Base-by-base conservation (phyloP, 1,140 invertebrate species). In the Caenorhabditis inopinata region DNA sequence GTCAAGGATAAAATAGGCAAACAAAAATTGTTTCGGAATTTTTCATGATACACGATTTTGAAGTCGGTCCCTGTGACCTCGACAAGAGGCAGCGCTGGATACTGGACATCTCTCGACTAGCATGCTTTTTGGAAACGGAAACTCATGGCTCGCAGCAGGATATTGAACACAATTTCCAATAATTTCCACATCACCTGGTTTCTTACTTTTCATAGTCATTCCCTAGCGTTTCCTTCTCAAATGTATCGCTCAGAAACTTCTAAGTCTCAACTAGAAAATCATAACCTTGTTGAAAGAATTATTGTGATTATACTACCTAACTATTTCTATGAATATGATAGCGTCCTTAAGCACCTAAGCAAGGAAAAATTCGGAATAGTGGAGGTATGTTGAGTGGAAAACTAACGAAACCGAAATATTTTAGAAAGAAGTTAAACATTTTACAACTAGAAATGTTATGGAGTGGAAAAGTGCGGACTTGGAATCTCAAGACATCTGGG, bases 291-390 rank as follows among this genome's bases (percentile, higher is more conserved):
- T 1, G 58, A 68, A 7, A 38, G 32, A 21, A 38, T 68, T 18
- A 42, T 68, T 38, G 58, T 68, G 7, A 68, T 68, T 21, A 68
- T 68, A 21, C 58, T 68, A 11, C 58, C 58, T 21, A 68, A 68
- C 58, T 68, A 68, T 16, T 68, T 68, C n/a, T 68, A 68, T 29
- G 58, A 68, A 21, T 68, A 68, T 68, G 58, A 68, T 21, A 4
- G 16, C 16, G 58, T 68, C 12, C 32, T 68, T 0, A n/a, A 68
- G 32, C 58, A 68, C n/a, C 6, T 68, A 9, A 42, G 6, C 4
- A 68, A 68, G 12, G 32, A 68, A 18, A 68, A 68, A 0, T 68
- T 68, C 9, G 58, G 58, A 16, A 68, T 68, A 2, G n/a, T 68
- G 11, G 58, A 68, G 32, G 58, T 68, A 12, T 5, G 58, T 68